Evolutionary conservation across 2,797 vertebrate species (phyloP), one percentile per base, ranked within the genome.

Genomic region (Zenarchopterus dispar): DNA sequence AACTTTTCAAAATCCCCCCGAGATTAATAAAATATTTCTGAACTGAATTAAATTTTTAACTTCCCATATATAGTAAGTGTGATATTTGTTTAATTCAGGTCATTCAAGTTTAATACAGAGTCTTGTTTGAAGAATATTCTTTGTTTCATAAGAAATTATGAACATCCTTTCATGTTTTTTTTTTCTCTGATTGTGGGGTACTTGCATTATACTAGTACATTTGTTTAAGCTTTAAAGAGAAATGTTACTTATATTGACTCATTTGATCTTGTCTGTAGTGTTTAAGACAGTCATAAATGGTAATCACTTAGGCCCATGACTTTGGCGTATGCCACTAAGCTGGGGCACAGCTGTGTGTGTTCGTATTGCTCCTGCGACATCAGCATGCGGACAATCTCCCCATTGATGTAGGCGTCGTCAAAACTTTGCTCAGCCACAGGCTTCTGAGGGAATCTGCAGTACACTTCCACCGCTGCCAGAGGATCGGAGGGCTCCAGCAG

Each of bases 331-430:
- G 86, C 88, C 4, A 84, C 84, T 18, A 93, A 82, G 68, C 70
- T 88, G 53, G 71, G 62, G 11, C 62, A 75, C 56, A 93, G 82
- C 66, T 85, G 83, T 0, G 79, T 79, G 72, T 93, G 91, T 24
- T 93, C 85, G 5, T 77, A 92, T 54, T 85, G 84, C 78, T 91
- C 87, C 72, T 73, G 78, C 10, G 69, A 78, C 81, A 94, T 91
- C 43, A 93, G 84, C 43, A 92, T 62, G 41, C 84, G 87, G 45
- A 91, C 49, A 0, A 90, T 92, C 67, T 93, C 92, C 54, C 91
- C 93, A 0, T 84, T 82, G 65, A 94, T 89, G 80, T 92, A 93
- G 48, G 91, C 91, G 16, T 94, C 92, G 2, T 91, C 75, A 6
- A 90, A 92, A 17, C 75, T 90, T 55, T 91, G 91, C 65, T 92